These are phyloP conservation scores for Ariolimax columbianus DNA, from an alignment of 2,888 invertebrate species.

Conservation along the genomic window DNA sequence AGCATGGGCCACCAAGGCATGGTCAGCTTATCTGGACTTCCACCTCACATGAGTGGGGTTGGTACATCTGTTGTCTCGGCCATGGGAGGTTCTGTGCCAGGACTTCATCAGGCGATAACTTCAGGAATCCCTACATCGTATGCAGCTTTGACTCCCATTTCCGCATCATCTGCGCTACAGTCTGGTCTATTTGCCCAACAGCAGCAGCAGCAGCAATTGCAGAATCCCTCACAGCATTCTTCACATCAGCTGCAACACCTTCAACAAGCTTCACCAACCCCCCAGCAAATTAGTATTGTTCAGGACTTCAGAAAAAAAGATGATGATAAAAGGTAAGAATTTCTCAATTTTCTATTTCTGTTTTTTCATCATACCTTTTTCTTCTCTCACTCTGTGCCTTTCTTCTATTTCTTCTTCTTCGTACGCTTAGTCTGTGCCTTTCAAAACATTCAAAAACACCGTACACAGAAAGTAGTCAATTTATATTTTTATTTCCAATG, in stretches of 20 bases:
- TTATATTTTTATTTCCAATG: no score
- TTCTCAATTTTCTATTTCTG: background rate
- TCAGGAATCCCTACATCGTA: conserved; percentile 37
- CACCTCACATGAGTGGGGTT: conserved; percentile 40
- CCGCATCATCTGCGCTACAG: conserved; percentile 34
- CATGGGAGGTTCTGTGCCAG: conserved; percentile 32
- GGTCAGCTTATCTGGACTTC: conserved; percentile 47
- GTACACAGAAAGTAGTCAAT: no score
- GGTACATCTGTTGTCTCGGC: conserved; percentile 38
- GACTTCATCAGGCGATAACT: conserved; percentile 45
- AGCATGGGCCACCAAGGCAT: conserved; percentile 49
- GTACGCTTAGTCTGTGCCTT: no score
- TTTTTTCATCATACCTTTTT: background rate
- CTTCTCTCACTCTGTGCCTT: no score
- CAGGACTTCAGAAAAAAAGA: background rate
- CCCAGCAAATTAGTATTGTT: background rate
- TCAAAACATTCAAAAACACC: no score
- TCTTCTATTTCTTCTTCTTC: background rate
- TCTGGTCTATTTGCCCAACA: conserved; percentile 44
- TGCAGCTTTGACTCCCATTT: conserved; percentile 32
- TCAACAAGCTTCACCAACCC: background rate
- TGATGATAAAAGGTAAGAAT: background rate
- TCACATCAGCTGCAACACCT: background rate
- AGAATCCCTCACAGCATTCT: conserved; percentile 6
- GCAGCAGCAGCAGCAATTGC: conserved; percentile 31